These are phyloP conservation scores for Spinibarbus caldwelli DNA, from an alignment of 2,797 vertebrate genomes.

Conservation along the genomic window DNA sequence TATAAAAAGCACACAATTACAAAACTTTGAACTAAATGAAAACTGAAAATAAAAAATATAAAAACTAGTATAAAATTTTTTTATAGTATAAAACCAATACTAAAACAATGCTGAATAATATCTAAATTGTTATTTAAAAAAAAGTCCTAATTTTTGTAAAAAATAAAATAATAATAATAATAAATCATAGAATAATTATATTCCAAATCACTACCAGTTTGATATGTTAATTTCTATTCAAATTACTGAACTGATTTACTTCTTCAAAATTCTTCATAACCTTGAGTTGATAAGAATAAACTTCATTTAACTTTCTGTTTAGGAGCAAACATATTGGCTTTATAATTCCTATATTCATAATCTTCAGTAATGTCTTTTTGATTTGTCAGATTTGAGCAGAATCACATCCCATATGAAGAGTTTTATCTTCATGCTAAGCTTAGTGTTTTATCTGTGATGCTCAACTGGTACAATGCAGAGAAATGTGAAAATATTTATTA, in stretches of 20 bases:
- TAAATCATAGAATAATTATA: neutral
- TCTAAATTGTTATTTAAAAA: no score
- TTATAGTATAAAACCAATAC: neutral
- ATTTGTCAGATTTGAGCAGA: conserved; percentile 1
- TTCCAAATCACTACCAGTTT: neutral
- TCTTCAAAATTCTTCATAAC: neutral
- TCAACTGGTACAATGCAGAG: neutral
- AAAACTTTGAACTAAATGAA: no score
- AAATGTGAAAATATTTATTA: neutral
- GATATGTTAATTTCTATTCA: neutral
- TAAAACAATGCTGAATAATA: neutral
- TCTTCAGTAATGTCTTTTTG: neutral
- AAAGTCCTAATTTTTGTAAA: no score
- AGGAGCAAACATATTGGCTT: neutral
- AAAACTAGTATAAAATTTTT: no score
- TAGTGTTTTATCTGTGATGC: neutral
- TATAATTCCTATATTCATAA: neutral
- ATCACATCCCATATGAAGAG: neutral
- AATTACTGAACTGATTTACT: neutral
- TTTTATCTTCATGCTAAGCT: neutral
- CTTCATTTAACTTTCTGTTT: neutral
- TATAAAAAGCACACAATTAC: no score
- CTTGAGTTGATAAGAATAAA: neutral
- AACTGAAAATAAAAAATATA: no score
- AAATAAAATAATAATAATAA: neutral